Conservation (phyloP, 2,888 invertebrate species). For the Nephrotoma flavescens region DNA sequence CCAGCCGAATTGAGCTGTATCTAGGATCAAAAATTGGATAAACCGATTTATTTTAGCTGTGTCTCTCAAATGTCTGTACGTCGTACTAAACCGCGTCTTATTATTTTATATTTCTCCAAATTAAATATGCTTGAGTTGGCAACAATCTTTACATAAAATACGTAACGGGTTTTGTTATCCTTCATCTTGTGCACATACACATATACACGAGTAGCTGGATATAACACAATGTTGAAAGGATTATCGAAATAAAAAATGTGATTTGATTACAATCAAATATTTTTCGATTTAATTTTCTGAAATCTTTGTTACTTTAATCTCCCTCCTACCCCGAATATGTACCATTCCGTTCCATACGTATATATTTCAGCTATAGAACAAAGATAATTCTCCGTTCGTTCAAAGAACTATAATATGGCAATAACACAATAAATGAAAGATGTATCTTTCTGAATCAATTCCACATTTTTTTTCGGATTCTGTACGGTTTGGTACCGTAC, state of each 20-base stretch:
- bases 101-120: not conserved
- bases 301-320: not conserved
- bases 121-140: not conserved
- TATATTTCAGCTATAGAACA: not conserved
- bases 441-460: not conserved
- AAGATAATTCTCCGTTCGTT: not conserved
- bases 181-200: not conserved
- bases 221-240: not conserved
- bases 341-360: not conserved
- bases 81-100: not conserved
- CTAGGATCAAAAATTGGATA: no score
- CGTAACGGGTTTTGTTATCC: not conserved
- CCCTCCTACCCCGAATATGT: no score
- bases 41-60: no score
- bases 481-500: not conserved
- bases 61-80: no score
- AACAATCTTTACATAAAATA: not conserved
- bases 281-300: not conserved
- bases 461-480: not conserved
- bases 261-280: not conserved
- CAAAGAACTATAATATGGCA: not conserved
- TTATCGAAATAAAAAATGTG: not conserved
- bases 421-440: not conserved
- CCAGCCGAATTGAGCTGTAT: no score
- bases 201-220: not conserved